Conservation (phyloP, 2,797 vertebrate genomes). For the Eidolon dupreanum region DNA sequence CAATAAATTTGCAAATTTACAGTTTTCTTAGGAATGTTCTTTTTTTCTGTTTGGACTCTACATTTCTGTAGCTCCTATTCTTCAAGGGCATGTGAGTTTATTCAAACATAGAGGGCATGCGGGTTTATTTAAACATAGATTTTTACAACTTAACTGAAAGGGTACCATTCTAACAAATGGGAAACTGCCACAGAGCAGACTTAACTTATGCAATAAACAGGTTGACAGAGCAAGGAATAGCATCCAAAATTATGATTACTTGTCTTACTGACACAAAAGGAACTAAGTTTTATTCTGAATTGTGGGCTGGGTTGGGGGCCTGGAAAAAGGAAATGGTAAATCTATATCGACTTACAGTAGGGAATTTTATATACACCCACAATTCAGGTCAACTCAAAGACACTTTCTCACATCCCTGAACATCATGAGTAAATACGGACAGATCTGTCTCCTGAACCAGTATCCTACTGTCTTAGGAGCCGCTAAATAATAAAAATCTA, state of each 20-base stretch:
- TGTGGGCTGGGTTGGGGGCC: neutral
- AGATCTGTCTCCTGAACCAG: neutral
- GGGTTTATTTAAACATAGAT: slow-evolving; percentile 8
- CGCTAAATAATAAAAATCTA: neutral
- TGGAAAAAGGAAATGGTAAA: neutral
- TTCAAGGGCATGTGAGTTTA: slow-evolving; percentile 2
- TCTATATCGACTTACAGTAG: neutral
- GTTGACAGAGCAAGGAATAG: slow-evolving; percentile 25
- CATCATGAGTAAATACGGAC: neutral
- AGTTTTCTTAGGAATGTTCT: slow-evolving; percentile 73
- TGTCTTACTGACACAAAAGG: neutral
- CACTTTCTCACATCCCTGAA: neutral
- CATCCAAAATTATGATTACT: neutral
- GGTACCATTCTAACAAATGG: neutral
- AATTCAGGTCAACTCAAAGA: slow-evolving; percentile 1
- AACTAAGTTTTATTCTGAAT: neutral
- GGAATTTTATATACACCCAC: neutral
- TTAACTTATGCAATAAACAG: slow-evolving; percentile 19
- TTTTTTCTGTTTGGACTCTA: slow-evolving; percentile 6
- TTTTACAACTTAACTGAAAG: slow-evolving; percentile 48
- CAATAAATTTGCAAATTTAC: slow-evolving; percentile 73
- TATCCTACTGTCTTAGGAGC: neutral
- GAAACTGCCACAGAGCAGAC: neutral
- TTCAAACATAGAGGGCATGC: slow-evolving; percentile 15
- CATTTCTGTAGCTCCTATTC: neutral